Base-by-base conservation (phyloP, 1,140 invertebrate genomes). In the Aphelenchoides fujianensis region DNA sequence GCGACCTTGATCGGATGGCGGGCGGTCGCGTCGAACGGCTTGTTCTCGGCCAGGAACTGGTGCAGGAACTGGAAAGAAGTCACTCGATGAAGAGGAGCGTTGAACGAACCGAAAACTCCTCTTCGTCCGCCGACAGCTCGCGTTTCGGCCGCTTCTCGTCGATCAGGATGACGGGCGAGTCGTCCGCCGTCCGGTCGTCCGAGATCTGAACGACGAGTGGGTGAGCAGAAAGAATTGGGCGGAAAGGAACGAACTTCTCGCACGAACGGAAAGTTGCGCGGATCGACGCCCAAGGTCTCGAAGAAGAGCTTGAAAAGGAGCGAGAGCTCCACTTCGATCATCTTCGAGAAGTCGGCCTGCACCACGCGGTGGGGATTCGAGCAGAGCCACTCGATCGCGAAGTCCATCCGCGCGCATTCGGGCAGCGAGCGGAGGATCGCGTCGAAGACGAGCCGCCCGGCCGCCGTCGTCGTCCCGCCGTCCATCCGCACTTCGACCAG, bases 31-130 rank as follows among this genome's bases (percentile, higher is more conserved):
- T 19, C 34, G 41, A 48, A 16, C 23, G 5, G 5, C 5, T 59
- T 59, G 27, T 16, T 7, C 34, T 59, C 5, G 5, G 12, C 23
- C 5, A 59, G 19, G 34, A 59, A 59, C 34, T 16, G 5, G 5
- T 59, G 12, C 55, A 59, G 34, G 23, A 59, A 59, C 55, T 59
- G 34, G 34, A 59, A 16, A 30, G 5, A 59, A 59, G n/a, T n/a
- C n/a, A n/a, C n/a, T n/a, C 19, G 19, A n/a, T n/a, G n/a, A n/a
- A n/a, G n/a, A n/a, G n/a, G n/a, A n/a, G n/a, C n/a, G n/a, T n/a
- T n/a, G n/a, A n/a, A n/a, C n/a, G n/a, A n/a, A n/a, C 41, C 41
- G 41, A 16, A 23, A 12, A 48, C 12, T 48, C 41, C 34, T 59
- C 19, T 19, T 5, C 55, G 23, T 5, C 55, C 34, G 28, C 55